Evolutionary conservation across 2,888 invertebrate genomes (phyloP), one percentile per base, ranked within the genome.

Genomic region (Cremastinae sp.): DNA sequence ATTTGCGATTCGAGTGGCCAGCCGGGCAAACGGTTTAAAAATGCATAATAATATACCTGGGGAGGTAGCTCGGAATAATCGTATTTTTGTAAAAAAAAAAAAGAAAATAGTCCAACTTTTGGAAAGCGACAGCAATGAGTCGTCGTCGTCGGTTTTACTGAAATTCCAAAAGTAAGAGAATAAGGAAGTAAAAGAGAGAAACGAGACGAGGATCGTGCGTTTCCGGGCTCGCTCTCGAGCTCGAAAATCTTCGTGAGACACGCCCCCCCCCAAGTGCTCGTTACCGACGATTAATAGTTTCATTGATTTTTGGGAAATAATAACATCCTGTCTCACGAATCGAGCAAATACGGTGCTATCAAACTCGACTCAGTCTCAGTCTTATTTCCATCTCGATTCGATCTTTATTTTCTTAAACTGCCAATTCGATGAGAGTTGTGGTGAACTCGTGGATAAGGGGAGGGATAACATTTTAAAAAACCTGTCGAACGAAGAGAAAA

Each of bases 61-160:
- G 73, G 73, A 69, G 69, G 69, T 73, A 76, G 73, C 73, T 76
- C 76, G 73, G 69, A 69, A 69, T 69, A 73, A 73, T 69, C 64
- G 64, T 76, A 76, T 76, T 76, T 76, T 76, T 76, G 68, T 76
- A 76, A 73, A 51, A 53, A 28, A 64, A 73, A 36, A 75, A 66
- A 76, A 73, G 43, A 53, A 28, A 64, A 73, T 41, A 75, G 66
- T 22, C 61, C 14, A 56, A 53, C 59, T 75, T 75, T 49, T 61
- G 54, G 53, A 58, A 53, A 18, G 12, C n/a, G 12, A 64, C 53
- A 41, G 53, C 20, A 47, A 62, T 51, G 71, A 78, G 53, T 16
- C 68, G 34, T 71, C 54, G 62, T 49, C 59, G 38, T 65, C 61
- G 56, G 41, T n/a, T 61, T 73, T 41, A 69, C 45, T 38, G 45